Percentiles rank a stretch among this genome's conserved stretches.
These are phyloP conservation scores for Rhimphoctona megacephalus DNA, from an alignment of 2,888 invertebrate species.

Conservation along the genomic window DNA sequence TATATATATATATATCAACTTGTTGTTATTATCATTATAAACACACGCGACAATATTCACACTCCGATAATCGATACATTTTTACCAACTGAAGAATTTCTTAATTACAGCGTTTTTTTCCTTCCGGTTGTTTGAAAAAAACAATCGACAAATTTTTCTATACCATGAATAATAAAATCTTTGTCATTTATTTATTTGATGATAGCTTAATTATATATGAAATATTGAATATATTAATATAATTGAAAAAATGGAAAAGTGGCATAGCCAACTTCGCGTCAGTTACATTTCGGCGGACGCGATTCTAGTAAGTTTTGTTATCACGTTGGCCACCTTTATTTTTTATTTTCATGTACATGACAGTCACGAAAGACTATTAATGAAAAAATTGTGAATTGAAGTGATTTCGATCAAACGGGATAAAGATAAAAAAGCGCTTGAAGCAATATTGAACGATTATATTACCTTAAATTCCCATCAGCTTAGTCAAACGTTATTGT, in stretches of 20 bases:
- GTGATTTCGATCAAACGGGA: no score
- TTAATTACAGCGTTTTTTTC: background rate
- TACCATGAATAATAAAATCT: background rate
- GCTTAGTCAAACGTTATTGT: background rate
- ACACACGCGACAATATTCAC: slow-evolving; percentile 5
- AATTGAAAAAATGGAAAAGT: background rate
- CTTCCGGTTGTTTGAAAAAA: background rate
- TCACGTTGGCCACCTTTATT: background rate
- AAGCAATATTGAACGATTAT: background rate
- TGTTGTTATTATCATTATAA: background rate
- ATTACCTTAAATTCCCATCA: background rate
- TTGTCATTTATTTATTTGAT: no score
- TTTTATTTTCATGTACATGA: background rate
- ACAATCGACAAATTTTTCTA: background rate
- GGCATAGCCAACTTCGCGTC: background rate
- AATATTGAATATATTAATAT: no score
- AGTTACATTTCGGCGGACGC: background rate
- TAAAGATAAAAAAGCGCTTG: background rate
- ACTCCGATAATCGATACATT: slow-evolving; percentile 9
- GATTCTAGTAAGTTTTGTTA: background rate
- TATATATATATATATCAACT: background rate
- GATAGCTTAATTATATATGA: no score
- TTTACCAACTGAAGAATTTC: background rate
- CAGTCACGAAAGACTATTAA: background rate
- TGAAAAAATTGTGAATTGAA: background rate